Evolutionary conservation across 2,888 invertebrate species (phyloP), one percentile per base, ranked within the genome.

Genomic region (Leuctra nigra): DNA sequence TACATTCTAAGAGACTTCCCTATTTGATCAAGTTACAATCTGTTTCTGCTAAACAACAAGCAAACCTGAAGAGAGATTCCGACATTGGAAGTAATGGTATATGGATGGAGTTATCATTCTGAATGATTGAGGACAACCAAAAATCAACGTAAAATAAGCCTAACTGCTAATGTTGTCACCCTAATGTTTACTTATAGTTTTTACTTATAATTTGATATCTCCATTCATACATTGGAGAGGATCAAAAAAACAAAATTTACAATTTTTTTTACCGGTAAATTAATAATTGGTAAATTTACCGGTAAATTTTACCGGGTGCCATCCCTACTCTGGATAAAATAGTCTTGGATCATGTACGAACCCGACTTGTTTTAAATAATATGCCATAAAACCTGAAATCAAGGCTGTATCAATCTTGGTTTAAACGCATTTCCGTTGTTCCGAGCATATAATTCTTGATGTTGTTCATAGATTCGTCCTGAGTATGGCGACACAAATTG

Each of bases 401-500:
- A 87, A 87, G 0, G 95, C 85, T 67, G 87, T 86, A 0, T 65
- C 66, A 35, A 95, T 87, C 69, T 91, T 89, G 4, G 66, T 68
- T 68, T 88, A 84, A 0, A 96, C 81, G 63, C 78, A 72, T 44
- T 76, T 75, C 66, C 97, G 95, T 69, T 93, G 91, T 6, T 74
- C 69, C 68, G 82, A 79, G 69, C 98, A 99, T 41, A 99, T 77
- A 0, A 97, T 94, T 3, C 98, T 99, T 38, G 98, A 66, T 97
- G 91, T 55, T 87, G 80, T 0, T 91, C 92, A 69, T 96, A 98
- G 60, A 96, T 82, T 62, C 86, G 79, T 1, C 98, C 98, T 0
- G 98, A 97, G 69, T 89, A 93, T 0, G 92, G 87, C 29, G 97
- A 98, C 68, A 97, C 89, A 72, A 99, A 99, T 70, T 98, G 97